A percentile compares a stretch with the other conserved stretches of the same genome.
These are phyloP conservation scores for Caenorhabditis zanzibari DNA, from an alignment of 2,888 invertebrate genomes.

Conservation along the genomic window DNA sequence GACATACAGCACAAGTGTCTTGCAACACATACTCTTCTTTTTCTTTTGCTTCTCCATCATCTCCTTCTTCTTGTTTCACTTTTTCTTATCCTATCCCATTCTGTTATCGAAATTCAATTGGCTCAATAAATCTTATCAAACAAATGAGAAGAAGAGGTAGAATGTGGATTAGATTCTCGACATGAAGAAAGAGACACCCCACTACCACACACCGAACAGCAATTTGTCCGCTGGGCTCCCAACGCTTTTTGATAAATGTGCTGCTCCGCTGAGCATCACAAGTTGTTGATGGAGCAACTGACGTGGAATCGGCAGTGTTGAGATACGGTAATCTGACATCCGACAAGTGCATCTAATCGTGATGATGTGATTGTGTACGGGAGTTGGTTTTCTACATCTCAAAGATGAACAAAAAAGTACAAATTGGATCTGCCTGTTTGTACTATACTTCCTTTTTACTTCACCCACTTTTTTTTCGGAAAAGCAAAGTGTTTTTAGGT, in stretches of 20 bases:
- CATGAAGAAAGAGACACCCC: conserved; percentile 7
- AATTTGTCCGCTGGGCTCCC: conserved; percentile 61
- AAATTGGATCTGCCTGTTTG: conserved; percentile 17
- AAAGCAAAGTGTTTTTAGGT: conserved; percentile 41
- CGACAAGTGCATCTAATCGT: conserved; percentile 51
- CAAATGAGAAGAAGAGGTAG: conserved; percentile 61
- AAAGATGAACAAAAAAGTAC: not conserved
- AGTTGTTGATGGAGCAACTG: conserved; percentile 56
- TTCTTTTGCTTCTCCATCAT: not conserved
- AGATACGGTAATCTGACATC: conserved; percentile 59
- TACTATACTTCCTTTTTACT: conserved; percentile 27
- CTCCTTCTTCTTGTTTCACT: not conserved
- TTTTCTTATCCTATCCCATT: not conserved
- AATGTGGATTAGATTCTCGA: conserved; percentile 20
- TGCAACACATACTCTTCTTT: conserved; percentile 19
- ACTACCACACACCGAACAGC: conserved; percentile 49
- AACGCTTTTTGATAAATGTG: conserved; percentile 65
- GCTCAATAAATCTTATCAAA: conserved; percentile 68
- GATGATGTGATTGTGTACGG: conserved; percentile 39
- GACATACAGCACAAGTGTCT: conserved; percentile 20
- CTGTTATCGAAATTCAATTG: conserved; percentile 5
- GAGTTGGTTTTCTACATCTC: conserved; percentile 6
- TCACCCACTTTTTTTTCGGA: conserved; percentile 5
- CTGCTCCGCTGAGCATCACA: conserved; percentile 46
- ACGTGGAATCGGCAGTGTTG: conserved; percentile 23